phyloP scores from a whole-genome alignment of 1,140 invertebrate species.

The Trichomalopsis sarcophagae region DNA sequence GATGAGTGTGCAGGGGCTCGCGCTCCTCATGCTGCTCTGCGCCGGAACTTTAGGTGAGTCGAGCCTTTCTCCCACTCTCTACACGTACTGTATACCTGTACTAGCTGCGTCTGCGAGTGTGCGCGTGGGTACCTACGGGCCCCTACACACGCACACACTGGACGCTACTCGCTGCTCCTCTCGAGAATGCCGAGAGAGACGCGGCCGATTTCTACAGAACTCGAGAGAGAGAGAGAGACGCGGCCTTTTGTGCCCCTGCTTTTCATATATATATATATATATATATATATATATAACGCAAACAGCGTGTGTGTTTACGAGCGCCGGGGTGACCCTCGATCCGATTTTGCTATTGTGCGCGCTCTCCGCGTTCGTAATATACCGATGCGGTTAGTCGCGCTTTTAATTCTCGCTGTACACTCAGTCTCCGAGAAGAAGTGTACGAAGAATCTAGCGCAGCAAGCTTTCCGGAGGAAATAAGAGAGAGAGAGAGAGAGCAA shows the following conservation, averaged over 20 bases:
- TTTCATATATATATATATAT: no score
- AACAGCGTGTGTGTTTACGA: neutral
- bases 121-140: neutral
- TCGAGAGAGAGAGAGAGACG: neutral
- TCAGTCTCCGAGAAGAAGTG: neutral
- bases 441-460: neutral
- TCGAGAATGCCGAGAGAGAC: neutral
- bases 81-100: neutral
- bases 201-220: neutral
- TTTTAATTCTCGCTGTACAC: neutral
- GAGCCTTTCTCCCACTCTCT: constrained; percentile 38
- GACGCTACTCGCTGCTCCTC: neutral
- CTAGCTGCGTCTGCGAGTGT: neutral
- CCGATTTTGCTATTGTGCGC: neutral
- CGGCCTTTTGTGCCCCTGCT: neutral
- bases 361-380: neutral
- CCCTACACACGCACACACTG: neutral
- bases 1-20: constrained; percentile 34
- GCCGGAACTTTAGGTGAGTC: constrained; percentile 61
- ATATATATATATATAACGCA: no score
- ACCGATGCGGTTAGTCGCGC: no score
- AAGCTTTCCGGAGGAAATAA: neutral
- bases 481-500: neutral
- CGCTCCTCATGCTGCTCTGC: constrained; percentile 47
- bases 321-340: neutral